Base-by-base conservation (phyloP, 2,888 invertebrate species). In the Ceraclea dissimilis region DNA sequence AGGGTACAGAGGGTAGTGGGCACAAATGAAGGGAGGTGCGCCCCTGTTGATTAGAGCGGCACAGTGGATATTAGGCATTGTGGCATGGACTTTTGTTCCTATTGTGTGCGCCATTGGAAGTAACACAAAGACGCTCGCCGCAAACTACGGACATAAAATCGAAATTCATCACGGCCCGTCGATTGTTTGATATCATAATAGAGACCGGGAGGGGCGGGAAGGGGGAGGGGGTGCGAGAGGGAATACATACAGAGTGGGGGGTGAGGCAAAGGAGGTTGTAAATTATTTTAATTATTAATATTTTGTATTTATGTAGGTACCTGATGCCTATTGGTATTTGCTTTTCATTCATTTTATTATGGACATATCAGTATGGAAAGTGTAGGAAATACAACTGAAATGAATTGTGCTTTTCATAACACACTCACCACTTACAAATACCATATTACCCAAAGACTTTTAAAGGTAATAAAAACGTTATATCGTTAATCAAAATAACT, bases 11-110 rank as follows among this genome's bases (percentile, higher is more conserved):
- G n/a, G 47, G 47, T 17, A 26, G 47, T 19, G 17, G 47, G 17
- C 47, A 10, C 11, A 46, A 46, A 16, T 53, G 31, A 44, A 31
- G 46, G 46, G 26, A 22, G 50, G 49, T 47, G 68, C 70, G 70
- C 71, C 66, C 63, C 65, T 67, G 71, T 70, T 75, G 77, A 76
- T 77, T 76, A 76, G 62, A 62, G 54, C 49, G 54, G 51, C 62
- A 62, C 59, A 61, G 57, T 62, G 62, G 62, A 76, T 76, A 77
- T 78, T 77, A 75, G 76, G 76, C 74, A 76, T 76, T 77, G 77
- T 77, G 75, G 73, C 72, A 75, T 75, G 76, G 77, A 78, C 77
- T 77, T 77, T 77, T 78, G 78, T 77, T 75, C 76, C 77, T 74
- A 76, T 78, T 58, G 58, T 58, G 52, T 51, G 49, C 52, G 49